Evolutionary conservation across 37 sponge, comb jelly and placozoan genomes (phyloP), one percentile per base, ranked within the genome.

Genomic region (Sycon ciliatum): DNA sequence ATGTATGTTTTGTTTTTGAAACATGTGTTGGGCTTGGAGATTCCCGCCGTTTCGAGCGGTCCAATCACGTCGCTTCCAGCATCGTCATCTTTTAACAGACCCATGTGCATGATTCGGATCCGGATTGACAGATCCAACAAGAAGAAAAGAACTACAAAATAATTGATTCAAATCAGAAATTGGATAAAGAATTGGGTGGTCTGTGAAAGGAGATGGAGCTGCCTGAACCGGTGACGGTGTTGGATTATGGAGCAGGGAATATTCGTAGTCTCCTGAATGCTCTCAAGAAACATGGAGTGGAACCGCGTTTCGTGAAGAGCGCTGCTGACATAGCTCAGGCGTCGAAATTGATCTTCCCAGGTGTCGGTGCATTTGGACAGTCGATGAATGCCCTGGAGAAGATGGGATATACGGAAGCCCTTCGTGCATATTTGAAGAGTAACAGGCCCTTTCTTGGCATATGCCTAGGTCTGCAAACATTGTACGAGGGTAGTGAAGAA

Each of bases 381-480:
- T 11, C 63, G 9, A 60, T 60, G 63, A 7, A 60, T 22, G 63
- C n/a, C 16, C 63, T 60, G 16, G 16, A 60, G 9, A 11, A 26
- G 16, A 7, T 9, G 16, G 63, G 63, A n/a, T n/a, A n/a, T 26
- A 22, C 16, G 30, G 63, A 60, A 9, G 63, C 63, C 7, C 63
- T 60, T 27, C 7, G 16, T 11, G 16, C 9, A 11, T 60, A 60
- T 18, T 22, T 60, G 9, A 9, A 60, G 16, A 11, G n/a, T 7
- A 60, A 60, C 30, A n/a, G 63, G 29, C 63, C 63, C n/a, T 60
- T 27, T 60, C 63, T 60, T 7, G 63, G 63, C 63, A 60, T 60
- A 11, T 60, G 63, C 63, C 7, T 60, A 11, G 63, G 63, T 22
- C 23, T 60, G 23, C 63, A 60, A 18, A 60, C 63, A 11, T 26